Conservation (phyloP, 2,888 invertebrate genomes). For the Uropetala carovei region DNA sequence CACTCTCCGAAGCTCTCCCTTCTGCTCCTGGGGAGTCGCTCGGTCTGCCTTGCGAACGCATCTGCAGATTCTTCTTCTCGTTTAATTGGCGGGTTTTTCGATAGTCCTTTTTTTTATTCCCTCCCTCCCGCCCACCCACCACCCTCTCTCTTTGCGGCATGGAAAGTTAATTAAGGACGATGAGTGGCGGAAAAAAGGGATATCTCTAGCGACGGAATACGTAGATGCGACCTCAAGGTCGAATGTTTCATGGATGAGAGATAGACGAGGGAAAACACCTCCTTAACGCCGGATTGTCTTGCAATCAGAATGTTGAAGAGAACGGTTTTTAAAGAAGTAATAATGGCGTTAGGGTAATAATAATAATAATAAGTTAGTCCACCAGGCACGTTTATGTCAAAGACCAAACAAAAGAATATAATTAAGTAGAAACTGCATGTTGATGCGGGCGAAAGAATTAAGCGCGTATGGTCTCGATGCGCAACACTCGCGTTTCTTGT, state of each 20-base stretch:
- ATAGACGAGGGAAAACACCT: neutral
- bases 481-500: too few species aligned
- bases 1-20: neutral
- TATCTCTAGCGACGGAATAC: constrained; percentile 19
- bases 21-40: neutral
- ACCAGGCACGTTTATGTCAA: too few species aligned
- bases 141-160: neutral
- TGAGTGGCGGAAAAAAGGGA: constrained; percentile 54
- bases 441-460: too few species aligned
- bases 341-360: neutral
- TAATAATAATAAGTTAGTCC: too few species aligned
- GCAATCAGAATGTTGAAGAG: neutral
- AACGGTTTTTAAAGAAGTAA: constrained; percentile 7
- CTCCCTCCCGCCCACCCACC: neutral
- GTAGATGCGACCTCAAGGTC: constrained; percentile 31
- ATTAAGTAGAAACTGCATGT: too few species aligned
- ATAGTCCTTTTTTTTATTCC: neutral
- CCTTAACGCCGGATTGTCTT: neutral
- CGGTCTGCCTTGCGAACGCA: neutral
- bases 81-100: constrained; percentile 32
- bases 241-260: neutral
- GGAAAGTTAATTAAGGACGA: constrained; percentile 57
- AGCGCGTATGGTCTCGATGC: too few species aligned
- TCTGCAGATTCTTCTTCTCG: constrained; percentile 6
- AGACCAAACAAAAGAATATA: too few species aligned